Evolutionary conservation across 2,113 vertebrate genomes (phyloP), one percentile per base, ranked within the genome.

Genomic region (Catagonus wagneri): DNA sequence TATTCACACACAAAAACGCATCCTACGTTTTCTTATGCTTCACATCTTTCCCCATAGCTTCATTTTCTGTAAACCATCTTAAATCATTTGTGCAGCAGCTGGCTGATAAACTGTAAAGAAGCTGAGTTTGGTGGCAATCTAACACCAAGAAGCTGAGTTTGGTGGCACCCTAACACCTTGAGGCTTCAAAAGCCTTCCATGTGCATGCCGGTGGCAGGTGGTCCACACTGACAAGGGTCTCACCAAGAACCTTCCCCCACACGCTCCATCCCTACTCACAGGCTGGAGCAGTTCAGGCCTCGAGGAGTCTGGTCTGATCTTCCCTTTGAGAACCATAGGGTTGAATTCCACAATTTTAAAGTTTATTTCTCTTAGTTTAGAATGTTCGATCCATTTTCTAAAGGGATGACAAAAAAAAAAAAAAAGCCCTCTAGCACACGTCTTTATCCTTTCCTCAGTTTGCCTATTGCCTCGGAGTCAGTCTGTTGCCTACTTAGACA

Each of bases 281-380:
- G 99, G 99, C 90, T 99, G 99, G 20, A 99, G 98, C 56, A 99
- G 97, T n/a, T 99, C 99, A 6, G 99, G 99, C 63, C 99, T 98
- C 0, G 99, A 98, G 0, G 99, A 99, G 92, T 99, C 99, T 23
- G 99, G 99, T 97, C 99, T 99, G 95, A 99, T 99, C 98, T 99
- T 99, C 90, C 99, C 99, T 97, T 98, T 99, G 16, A 99, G 98
- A 34, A 99, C 98, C 98, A 99, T 98, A 1, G 99, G 99, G 96
- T 99, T 99, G 98, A 99, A 99, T 96, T 99, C 99, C 95, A 99
- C 96, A 7, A 99, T 98, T 97, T 99, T 99, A 97, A 99, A 99
- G 81, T 98, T 98, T 96, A 99, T 99, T 89, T 98, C 98, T 97
- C 98, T 99, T 87, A 99, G 98, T 96, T 99, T 98, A 56, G 99